Conservation (phyloP, 2,113 vertebrate genomes). For the Sturnira hondurensis region DNA sequence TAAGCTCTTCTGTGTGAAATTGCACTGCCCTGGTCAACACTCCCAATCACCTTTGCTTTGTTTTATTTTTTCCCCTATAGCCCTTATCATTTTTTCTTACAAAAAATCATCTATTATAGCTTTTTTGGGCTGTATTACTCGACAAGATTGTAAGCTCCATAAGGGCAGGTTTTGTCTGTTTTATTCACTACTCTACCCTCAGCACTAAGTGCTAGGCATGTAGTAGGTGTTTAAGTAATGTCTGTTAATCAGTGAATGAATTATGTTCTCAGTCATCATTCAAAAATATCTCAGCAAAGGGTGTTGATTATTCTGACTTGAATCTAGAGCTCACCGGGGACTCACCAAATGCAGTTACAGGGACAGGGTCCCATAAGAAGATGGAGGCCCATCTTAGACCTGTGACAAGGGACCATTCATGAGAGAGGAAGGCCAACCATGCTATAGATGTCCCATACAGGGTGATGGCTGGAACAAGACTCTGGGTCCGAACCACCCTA, state of each 20-base stretch:
- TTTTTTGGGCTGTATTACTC: neutral
- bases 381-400: neutral
- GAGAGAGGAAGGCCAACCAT: accelerated
- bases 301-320: neutral
- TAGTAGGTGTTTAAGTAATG: neutral
- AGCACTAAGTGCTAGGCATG: neutral
- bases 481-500: too few relatives aligned
- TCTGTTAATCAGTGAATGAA: neutral
- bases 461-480: neutral
- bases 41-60: neutral
- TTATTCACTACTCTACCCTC: neutral
- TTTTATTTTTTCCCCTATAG: neutral
- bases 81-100: neutral
- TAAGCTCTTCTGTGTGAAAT: neutral
- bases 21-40: neutral
- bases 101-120: neutral
- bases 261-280: neutral
- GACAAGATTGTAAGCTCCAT: neutral
- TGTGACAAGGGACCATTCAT: neutral
- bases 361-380: neutral
- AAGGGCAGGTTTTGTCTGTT: neutral
- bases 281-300: neutral
- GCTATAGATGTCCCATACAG: neutral
- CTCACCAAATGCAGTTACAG: accelerated
- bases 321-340: neutral